Conservation (phyloP, 64 coral and sea anemone species). For the Dendronephthya gigantea region DNA sequence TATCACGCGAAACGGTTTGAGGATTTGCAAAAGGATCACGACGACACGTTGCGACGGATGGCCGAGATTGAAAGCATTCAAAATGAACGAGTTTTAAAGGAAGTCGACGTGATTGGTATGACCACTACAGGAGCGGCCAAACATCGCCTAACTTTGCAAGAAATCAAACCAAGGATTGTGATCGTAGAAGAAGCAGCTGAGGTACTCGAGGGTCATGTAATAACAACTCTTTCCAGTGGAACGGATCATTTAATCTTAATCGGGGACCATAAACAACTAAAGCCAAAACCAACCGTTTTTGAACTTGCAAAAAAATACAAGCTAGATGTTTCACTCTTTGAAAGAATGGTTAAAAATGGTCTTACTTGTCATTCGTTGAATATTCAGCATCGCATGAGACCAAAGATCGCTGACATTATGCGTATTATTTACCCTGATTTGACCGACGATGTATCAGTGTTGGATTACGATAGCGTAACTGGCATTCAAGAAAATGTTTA, state of each 20-base stretch:
- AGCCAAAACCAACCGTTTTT: conserved; percentile 41
- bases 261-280: conserved; percentile 45
- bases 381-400: conserved; percentile 50
- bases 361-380: conserved; percentile 26
- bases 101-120: conserved; percentile 13
- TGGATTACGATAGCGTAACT: conserved; percentile 23
- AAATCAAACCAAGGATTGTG: conserved; percentile 41
- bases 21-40: neutral
- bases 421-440: conserved; percentile 51
- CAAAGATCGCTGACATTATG: conserved; percentile 54
- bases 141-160: conserved; percentile 24
- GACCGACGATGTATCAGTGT: conserved; percentile 30
- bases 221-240: conserved; percentile 31
- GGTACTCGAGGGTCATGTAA: conserved; percentile 45
- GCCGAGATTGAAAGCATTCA: conserved; percentile 5
- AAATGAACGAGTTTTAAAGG: conserved; percentile 19
- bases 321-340: conserved; percentile 30
- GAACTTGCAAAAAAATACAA: conserved; percentile 31
- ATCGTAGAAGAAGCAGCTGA: conserved; percentile 41
- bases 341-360: conserved; percentile 39
- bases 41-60: neutral
- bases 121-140: conserved; percentile 44
- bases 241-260: conserved; percentile 43
- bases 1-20: neutral
- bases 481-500: conserved; percentile 47